These are phyloP conservation scores for Otus sunia DNA, from an alignment of 2,113 vertebrate species.

Conservation along the genomic window DNA sequence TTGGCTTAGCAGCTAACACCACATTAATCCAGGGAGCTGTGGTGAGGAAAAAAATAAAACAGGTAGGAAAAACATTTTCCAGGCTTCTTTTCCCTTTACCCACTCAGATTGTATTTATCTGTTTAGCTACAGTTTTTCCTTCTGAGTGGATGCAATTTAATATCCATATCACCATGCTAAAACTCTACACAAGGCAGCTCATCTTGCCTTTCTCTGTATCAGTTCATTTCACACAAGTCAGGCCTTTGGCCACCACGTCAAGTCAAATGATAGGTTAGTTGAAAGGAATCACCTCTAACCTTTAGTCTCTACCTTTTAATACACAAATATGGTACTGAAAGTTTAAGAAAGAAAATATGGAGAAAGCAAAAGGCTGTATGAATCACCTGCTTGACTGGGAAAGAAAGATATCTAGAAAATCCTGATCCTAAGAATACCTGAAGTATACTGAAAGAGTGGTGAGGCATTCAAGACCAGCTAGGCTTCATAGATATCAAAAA, in stretches of 20 bases:
- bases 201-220: background rate
- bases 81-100: background rate
- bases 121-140: background rate
- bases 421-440: background rate
- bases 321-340: background rate
- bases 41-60: background rate
- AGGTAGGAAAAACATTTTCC: background rate
- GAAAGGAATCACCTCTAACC: background rate
- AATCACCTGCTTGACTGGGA: background rate
- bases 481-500: background rate
- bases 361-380: background rate
- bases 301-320: background rate
- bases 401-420: constrained; percentile 1
- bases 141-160: background rate
- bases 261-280: background rate
- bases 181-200: background rate
- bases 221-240: background rate
- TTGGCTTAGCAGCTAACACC: background rate
- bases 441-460: background rate
- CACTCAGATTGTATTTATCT: background rate
- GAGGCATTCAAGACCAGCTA: background rate
- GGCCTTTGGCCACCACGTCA: background rate
- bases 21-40: background rate
- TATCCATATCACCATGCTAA: background rate
- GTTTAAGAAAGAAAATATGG: background rate